Evolutionary conservation across 2,888 invertebrate species (phyloP).

Genomic region (Muscina levida): DNA sequence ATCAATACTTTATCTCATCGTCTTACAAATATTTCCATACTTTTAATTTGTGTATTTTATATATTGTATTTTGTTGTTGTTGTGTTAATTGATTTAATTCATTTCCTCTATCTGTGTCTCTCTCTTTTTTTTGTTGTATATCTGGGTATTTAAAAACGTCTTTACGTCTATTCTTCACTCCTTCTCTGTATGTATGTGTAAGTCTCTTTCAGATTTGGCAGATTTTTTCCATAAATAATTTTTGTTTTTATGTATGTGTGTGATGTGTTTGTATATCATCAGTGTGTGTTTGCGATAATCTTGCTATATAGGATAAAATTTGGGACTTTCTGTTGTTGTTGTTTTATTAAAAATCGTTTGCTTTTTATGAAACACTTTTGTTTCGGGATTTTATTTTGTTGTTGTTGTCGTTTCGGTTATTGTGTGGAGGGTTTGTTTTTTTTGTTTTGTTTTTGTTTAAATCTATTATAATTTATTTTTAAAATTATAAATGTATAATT

Average conservation of each 20-base stretch:
- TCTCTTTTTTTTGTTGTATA: constrained; percentile 65
- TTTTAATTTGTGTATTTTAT: constrained; percentile 35
- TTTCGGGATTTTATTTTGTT: constrained; percentile 25
- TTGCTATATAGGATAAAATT: constrained; percentile 27
- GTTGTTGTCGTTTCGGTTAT: constrained; percentile 28
- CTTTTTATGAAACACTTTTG: constrained; percentile 43
- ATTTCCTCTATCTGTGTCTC: constrained; percentile 38
- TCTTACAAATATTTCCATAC: constrained; percentile 43
- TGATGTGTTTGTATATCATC: constrained; percentile 16
- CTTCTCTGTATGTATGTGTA: no score
- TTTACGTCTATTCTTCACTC: constrained; percentile 37
- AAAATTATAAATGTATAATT: constrained; percentile 14
- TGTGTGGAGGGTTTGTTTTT: not conserved
- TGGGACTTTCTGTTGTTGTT: constrained; percentile 10
- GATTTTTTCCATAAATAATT: constrained; percentile 30
- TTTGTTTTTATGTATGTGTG: constrained; percentile 24
- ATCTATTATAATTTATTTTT: not conserved
- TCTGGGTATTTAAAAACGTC: constrained; percentile 51
- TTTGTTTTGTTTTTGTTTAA: constrained; percentile 6
- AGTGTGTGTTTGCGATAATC: not conserved
- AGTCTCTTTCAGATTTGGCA: constrained; percentile 42
- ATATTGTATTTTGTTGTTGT: constrained; percentile 44
- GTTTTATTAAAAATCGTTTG: constrained; percentile 46
- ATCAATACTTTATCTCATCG: constrained; percentile 59
- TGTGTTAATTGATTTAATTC: constrained; percentile 59